Percentiles rank a stretch among this genome's conserved stretches.
These are phyloP conservation scores for Ectobius pallidus DNA, from an alignment of 2,888 invertebrate species.

Conservation along the genomic window DNA sequence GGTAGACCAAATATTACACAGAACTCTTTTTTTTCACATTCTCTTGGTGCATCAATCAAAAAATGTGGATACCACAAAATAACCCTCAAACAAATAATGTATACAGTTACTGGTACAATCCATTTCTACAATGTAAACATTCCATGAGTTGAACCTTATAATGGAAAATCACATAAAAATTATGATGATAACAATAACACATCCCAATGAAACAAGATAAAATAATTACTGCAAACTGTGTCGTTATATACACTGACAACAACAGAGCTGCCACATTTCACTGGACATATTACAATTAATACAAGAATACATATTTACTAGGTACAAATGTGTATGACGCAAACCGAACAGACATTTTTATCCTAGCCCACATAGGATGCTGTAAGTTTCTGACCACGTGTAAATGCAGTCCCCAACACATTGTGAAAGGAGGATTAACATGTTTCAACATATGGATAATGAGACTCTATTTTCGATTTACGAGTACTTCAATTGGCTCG, in stretches of 20 bases:
- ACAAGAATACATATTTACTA: slow-evolving; percentile 8
- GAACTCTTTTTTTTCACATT: slow-evolving; percentile 14
- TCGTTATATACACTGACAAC: background rate
- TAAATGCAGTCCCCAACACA: too few relatives aligned
- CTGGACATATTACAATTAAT: slow-evolving; percentile 3
- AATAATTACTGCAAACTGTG: slow-evolving; percentile 29
- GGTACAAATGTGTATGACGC: background rate
- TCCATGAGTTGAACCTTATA: slow-evolving; percentile 15
- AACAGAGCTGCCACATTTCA: slow-evolving; percentile 3
- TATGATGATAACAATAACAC: slow-evolving; percentile 19
- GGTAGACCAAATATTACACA: slow-evolving; percentile 34
- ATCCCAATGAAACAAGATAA: slow-evolving; percentile 21
- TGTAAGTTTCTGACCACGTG: too few relatives aligned
- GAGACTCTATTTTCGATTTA: too few relatives aligned
- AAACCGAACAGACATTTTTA: background rate
- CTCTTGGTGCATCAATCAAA: slow-evolving; percentile 30
- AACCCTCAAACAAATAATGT: slow-evolving; percentile 24
- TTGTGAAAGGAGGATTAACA: too few relatives aligned
- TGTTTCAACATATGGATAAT: too few relatives aligned
- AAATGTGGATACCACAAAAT: slow-evolving; percentile 31
- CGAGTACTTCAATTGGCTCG: too few relatives aligned
- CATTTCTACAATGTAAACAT: slow-evolving; percentile 32
- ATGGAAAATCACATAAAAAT: slow-evolving; percentile 28
- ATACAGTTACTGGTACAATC: slow-evolving; percentile 27
- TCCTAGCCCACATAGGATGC: too few relatives aligned